Base-by-base conservation (phyloP, 2,888 invertebrate genomes). In the Drosophila mulleri region DNA sequence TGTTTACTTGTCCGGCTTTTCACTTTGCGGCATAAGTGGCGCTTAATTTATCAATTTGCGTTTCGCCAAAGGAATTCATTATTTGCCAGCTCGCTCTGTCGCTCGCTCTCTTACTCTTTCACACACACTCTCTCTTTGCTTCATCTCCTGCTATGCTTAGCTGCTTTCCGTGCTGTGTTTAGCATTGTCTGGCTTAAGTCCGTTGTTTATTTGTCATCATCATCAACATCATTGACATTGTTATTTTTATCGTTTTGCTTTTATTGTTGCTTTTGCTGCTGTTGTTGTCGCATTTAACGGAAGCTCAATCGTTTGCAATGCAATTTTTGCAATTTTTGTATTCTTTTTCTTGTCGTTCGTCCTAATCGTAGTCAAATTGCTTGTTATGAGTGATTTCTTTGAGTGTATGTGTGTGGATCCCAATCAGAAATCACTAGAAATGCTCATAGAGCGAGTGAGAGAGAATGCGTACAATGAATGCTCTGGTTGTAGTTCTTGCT, bases 11-110 rank as follows among this genome's bases (percentile, higher is more conserved):
- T 37, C 52, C 41, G 35, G 7, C 68, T 56, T 58, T 50, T 63
- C 61, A 45, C 61, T 73, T 69, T 67, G 56, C 69, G 69, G 48
- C 78, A 71, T 90, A 87, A 87, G 90, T 87, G 87, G 74, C 89
- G 88, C 90, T 87, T 87, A 87, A 90, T 87, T 90, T 87, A 87
- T 83, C 90, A 90, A 87, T 87, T 87, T 86, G 87, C 67, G 84
- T 81, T 86, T 83, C 88, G 83, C 75, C 82, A 79, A 81, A 78
- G 74, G 82, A 87, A 87, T 86, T 90, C 75, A 83, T 90, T 85
- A 80, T 84, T 83, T 83, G 69, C 68, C 75, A 63, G 56, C 65
- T 68, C 20, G 9, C n/a, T 14, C 35, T 62, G 16, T 29, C 60
- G 2, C 48, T 7, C 20, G 3, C 35, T 20, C 35, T 62, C n/a